These are phyloP conservation scores for Tricholaema leucomelas DNA, from an alignment of 2,113 vertebrate species.

Conservation along the genomic window DNA sequence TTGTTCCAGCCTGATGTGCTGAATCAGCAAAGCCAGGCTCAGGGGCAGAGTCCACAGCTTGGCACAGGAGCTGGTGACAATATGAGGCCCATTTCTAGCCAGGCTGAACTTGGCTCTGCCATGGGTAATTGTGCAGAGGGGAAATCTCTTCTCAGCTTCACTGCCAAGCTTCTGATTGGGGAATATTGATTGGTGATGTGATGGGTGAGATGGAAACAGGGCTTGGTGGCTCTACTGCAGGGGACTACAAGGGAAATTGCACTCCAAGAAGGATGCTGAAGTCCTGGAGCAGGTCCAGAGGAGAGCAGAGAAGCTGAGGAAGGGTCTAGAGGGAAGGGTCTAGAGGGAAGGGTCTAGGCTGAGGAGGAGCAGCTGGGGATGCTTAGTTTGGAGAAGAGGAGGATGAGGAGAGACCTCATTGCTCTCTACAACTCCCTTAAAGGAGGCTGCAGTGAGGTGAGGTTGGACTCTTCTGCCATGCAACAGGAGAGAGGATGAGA, in stretches of 20 bases:
- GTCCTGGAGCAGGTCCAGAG: too few species aligned
- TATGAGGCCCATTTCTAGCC: background rate
- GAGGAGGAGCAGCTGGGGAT: too few species aligned
- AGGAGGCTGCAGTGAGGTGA: too few species aligned
- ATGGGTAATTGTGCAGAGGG: accelerated
- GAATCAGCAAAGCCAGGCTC: background rate
- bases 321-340: too few species aligned
- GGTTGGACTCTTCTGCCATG: too few species aligned
- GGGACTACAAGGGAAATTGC: background rate
- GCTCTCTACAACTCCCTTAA: too few species aligned
- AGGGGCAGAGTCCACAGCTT: background rate
- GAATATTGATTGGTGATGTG: accelerated
- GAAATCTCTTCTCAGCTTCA: background rate
- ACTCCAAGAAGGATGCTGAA: too few species aligned
- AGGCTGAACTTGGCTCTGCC: background rate
- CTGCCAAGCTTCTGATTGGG: background rate
- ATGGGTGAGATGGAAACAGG: accelerated
- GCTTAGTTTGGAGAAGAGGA: too few species aligned
- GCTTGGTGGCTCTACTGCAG: background rate
- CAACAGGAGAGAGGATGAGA: too few species aligned
- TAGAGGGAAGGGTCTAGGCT: too few species aligned
- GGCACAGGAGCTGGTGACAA: accelerated
- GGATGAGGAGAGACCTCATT: too few species aligned
- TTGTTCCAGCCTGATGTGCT: accelerated
- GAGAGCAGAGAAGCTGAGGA: too few species aligned